These are phyloP conservation scores for Elephas maximus DNA, from an alignment of 2,113 vertebrate genomes.

Conservation along the genomic window DNA sequence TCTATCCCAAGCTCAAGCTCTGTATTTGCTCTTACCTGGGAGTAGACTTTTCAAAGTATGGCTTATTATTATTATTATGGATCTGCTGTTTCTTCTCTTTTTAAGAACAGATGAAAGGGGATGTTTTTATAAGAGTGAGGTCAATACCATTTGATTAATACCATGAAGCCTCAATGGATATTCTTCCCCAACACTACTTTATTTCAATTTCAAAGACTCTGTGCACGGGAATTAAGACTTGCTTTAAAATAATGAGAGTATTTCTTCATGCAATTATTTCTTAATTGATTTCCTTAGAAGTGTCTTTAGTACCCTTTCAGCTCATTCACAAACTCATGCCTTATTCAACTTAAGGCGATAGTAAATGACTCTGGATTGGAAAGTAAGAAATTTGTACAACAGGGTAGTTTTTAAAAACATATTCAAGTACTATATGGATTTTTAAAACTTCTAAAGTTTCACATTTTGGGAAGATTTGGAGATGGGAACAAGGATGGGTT, in stretches of 20 bases:
- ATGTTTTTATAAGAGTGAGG: background rate
- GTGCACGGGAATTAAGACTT: background rate
- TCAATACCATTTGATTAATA: background rate
- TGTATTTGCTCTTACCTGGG: background rate
- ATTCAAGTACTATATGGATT: background rate
- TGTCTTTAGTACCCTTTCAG: background rate
- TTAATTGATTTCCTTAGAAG: background rate
- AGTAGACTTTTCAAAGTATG: background rate
- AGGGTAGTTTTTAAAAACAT: background rate
- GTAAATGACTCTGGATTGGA: background rate
- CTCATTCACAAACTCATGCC: background rate
- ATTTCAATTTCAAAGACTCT: background rate
- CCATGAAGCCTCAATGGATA: background rate
- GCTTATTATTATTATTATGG: background rate
- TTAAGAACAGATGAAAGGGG: constrained; percentile 33
- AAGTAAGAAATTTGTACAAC: constrained; percentile 21
- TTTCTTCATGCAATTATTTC: background rate
- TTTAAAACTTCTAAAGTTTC: constrained; percentile 17
- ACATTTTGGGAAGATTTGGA: background rate
- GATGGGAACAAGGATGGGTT: background rate
- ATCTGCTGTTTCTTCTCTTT: constrained; percentile 8
- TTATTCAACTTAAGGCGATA: background rate
- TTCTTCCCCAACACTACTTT: background rate
- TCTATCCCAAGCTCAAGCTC: background rate
- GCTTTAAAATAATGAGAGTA: background rate